Conservation (phyloP, 2,113 vertebrate genomes). For the Thymallus thymallus region DNA sequence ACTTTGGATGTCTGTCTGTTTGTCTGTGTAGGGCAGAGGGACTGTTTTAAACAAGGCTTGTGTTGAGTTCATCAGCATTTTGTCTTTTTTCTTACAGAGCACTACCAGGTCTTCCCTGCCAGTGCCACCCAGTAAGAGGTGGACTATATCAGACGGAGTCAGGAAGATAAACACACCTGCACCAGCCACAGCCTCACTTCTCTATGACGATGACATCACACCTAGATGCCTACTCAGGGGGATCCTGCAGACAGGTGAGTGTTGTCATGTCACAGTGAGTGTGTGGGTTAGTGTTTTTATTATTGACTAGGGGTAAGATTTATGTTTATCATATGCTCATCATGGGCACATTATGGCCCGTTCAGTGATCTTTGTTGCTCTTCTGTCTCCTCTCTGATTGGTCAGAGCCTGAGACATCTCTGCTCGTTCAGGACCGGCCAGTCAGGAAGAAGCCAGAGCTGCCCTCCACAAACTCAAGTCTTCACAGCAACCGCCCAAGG, state of each 20-base stretch:
- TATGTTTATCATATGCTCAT: background rate
- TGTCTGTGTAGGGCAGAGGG: no score
- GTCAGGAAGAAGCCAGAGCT: conserved; percentile 18
- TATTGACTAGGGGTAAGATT: no score
- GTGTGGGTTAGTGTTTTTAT: no score
- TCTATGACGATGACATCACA: conserved; percentile 61
- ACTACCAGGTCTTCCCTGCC: conserved; percentile 42
- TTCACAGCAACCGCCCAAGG: conserved; percentile 46
- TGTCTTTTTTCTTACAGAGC: conserved; percentile 43
- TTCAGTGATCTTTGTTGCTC: background rate
- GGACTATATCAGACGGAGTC: conserved; percentile 5
- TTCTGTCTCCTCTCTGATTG: background rate
- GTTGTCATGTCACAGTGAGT: background rate
- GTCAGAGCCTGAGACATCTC: conserved; percentile 66
- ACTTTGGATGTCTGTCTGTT: no score
- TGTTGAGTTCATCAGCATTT: background rate
- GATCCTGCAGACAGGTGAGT: conserved; percentile 68
- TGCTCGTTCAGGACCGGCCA: conserved; percentile 53
- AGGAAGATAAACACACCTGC: background rate
- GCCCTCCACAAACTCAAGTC: conserved; percentile 26
- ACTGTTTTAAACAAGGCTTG: background rate
- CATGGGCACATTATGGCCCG: no score
- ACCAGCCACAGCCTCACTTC: conserved; percentile 9
- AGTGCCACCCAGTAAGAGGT: conserved; percentile 31
- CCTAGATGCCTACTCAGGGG: conserved; percentile 69